Base-by-base conservation (phyloP, 1,140 invertebrate genomes). In the Ephestia elutella region DNA sequence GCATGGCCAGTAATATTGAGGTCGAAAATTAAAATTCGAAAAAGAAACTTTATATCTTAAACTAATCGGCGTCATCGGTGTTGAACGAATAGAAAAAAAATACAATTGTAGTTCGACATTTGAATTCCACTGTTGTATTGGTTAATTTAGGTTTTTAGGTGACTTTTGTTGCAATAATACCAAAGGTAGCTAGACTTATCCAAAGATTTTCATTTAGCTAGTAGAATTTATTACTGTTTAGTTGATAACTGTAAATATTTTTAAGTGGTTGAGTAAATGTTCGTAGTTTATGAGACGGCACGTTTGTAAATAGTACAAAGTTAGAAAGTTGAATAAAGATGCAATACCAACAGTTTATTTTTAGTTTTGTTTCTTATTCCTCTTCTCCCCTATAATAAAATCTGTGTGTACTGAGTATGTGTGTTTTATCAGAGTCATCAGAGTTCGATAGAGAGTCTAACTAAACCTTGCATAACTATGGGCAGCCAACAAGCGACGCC, bases 1-100 rank as follows among this genome's bases (percentile, higher is more conserved):
- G 87, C 70, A 85, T 87, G 74, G 87, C 84, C 15, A 89, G 87
- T 68, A 89, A 89, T 72, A 89, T 90, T 56, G 89, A 90, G 66
- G 63, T 90, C 44, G 89, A 90, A 75, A 89, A 90, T 76, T 90
- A 73, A 73, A 65, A 35, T 50, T 25, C 15, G 54, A 49, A 30
- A 50, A 59, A 35, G 15, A 11, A 21, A 53, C 28, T 2, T 13
- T 2, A 15, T 15, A 0, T 25, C 4, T 53, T 13, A 4, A 53
- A 53, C 8, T 50, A 20, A 20, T 17, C 20, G 49, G 15, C 7
- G 18, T n/a, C n/a, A 10, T 17, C 48, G 7, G 17, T 13, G 13
- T 20, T 50, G 10, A 20, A 20, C 10, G 5, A 20, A 50, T 49
- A 50, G 38, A 17, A 44, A 15, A 44, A n/a, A 15, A n/a, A n/a